Evolutionary conservation across 1,140 invertebrate genomes (phyloP).

Genomic region (Papilio xuthus): DNA sequence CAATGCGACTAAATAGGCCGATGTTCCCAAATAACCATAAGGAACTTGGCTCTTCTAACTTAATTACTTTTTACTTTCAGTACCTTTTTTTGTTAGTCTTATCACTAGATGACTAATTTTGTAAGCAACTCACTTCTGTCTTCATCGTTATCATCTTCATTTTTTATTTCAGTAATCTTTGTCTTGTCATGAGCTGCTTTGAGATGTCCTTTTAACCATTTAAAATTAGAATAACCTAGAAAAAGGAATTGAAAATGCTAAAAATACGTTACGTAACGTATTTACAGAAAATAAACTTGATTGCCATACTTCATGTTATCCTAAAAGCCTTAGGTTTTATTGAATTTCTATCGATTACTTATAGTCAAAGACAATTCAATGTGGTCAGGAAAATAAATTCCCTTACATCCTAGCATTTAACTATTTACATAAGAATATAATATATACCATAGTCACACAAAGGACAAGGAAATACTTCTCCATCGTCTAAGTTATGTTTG

Average conservation of each 20-base stretch:
- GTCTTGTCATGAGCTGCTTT: slow-evolving; percentile 62
- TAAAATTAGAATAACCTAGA: slow-evolving; percentile 66
- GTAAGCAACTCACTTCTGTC: slow-evolving; percentile 26
- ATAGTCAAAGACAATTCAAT: neutral
- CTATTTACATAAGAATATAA: slow-evolving; percentile 30
- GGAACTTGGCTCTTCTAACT: too few species aligned
- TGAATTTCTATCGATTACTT: too few species aligned
- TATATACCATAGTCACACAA: slow-evolving; percentile 69
- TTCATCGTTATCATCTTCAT: slow-evolving; percentile 17
- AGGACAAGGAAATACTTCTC: slow-evolving; percentile 62
- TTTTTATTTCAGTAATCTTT: slow-evolving; percentile 34
- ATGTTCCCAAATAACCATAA: too few species aligned
- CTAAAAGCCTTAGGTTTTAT: too few species aligned
- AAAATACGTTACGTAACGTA: too few species aligned
- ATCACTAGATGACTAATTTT: neutral
- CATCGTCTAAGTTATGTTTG: slow-evolving; percentile 67
- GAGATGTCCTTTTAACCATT: slow-evolving; percentile 69
- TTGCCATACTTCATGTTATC: too few species aligned
- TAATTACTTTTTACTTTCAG: neutral
- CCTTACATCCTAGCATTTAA: neutral
- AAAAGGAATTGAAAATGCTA: slow-evolving; percentile 23
- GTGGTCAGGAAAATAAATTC: neutral
- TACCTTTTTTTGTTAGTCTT: neutral
- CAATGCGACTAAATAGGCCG: too few species aligned
- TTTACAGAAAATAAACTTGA: too few species aligned